Base-by-base conservation (phyloP, 2,888 invertebrate genomes). In the Acanthosepion esculentum region DNA sequence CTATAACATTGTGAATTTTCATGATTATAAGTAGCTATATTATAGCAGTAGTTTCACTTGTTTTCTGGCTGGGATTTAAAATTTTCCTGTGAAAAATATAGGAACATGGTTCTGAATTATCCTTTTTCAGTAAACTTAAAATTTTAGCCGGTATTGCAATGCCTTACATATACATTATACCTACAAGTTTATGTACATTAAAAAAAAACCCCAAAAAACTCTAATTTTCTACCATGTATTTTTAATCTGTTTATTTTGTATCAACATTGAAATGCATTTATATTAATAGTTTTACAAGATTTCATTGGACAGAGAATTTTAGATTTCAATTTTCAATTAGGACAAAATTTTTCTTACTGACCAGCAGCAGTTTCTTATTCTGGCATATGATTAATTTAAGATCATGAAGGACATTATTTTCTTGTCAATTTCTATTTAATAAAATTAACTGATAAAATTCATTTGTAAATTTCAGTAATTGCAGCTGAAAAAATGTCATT, bases 351-450 rank as follows among this genome's bases (percentile, higher is more conserved):
- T 33, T 15, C 78, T 78, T 33, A 33, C n/a, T 33, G 5, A 15
- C n/a, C 78, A 78, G 78, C n/a, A 1, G 12, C 15, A 33, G 29
- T 29, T 29, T n/a, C 78, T 59, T 59, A 59, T 59, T 59, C 59
- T 59, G 20, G 20, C 26, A 18, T 59, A 23, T 78, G n/a, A 78
- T 78, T 59, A 78, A 78, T 78, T n/a, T 78, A 78, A 78, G 78
- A 78, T n/a, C 7, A 78, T 78, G 78, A 78, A n/a, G n/a, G 15
- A n/a, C 33, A 78, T 33, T 33, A 78, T 78, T 78, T 78, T 78
- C n/a, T 78, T 78, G n/a, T 78, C 78, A 78, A 78, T 78, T 78
- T 78, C 78, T 78, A 78, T 78, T 78, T 78, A n/a, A 78, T 78
- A 33, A 78, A 78, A 78, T 33, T 78, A 78, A 78, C n/a, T n/a